These are phyloP conservation scores for Turdus rufiventris DNA, from an alignment of 2,113 vertebrate species.

Conservation along the genomic window DNA sequence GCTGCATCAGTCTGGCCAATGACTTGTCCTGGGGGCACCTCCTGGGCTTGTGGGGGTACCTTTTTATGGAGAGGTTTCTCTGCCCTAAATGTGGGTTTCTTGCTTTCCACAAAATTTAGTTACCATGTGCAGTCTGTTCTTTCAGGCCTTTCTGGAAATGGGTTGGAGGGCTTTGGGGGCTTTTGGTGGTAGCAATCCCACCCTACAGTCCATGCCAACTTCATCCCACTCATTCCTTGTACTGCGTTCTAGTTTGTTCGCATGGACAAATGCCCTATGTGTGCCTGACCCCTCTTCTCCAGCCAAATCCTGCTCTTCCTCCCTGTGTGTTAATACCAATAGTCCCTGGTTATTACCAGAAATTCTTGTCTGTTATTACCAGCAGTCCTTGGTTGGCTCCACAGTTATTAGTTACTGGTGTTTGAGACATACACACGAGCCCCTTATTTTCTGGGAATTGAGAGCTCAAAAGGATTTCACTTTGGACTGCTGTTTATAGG, in stretches of 20 bases:
- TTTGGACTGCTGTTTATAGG: not conserved
- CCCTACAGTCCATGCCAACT: not conserved
- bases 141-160: not conserved
- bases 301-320: not conserved
- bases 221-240: not conserved
- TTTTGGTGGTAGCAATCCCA: not conserved
- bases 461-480: not conserved
- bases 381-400: not conserved
- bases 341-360: not conserved
- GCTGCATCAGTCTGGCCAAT: not conserved
- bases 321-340: not conserved
- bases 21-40: too few species aligned
- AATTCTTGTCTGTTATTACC: not conserved
- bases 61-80: not conserved
- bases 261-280: accelerated
- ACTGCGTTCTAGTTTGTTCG: not conserved
- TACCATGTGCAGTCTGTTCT: not conserved
- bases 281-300: not conserved
- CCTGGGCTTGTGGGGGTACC: not conserved
- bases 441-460: not conserved
- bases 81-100: not conserved
- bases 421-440: not conserved
- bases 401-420: not conserved
- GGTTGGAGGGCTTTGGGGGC: not conserved
- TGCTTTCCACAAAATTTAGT: not conserved